Percentiles rank a stretch among this genome's conserved stretches.
Evolutionary conservation across 2,888 invertebrate genomes (phyloP).

Genomic region (Aromia moschata): DNA sequence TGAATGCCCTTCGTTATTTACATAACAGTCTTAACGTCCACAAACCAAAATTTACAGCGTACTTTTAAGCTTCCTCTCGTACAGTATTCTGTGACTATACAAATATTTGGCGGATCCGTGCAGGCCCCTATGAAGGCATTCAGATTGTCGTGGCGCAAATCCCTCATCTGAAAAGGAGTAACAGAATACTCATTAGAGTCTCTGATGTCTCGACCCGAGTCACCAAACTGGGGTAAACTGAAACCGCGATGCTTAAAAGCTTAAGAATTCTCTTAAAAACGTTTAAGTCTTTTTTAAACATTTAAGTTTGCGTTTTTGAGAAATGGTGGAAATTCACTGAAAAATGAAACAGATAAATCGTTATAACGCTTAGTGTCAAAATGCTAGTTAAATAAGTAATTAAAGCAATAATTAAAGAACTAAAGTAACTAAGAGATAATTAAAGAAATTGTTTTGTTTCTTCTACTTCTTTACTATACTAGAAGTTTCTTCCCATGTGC

Average conservation of each 20-base stretch:
- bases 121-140: conserved; percentile 93
- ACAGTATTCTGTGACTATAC: conserved; percentile 89
- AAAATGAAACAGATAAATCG: no score
- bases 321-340: no score
- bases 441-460: no score
- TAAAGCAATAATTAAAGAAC: no score
- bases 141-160: conserved; percentile 89
- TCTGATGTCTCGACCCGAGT: not conserved
- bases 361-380: no score
- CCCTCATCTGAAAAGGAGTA: conserved; percentile 75
- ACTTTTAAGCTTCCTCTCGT: conserved; percentile 91
- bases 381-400: no score
- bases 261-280: not conserved
- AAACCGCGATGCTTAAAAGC: not conserved
- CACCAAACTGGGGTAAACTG: not conserved
- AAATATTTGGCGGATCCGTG: conserved; percentile 89
- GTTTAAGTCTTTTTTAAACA: not conserved
- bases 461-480: no score
- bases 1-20: no score
- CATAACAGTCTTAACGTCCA: no score
- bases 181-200: not conserved
- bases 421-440: no score
- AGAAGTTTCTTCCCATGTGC: no score
- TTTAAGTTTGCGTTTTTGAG: no score
- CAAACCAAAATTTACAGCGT: conserved; percentile 44